phyloP scores from a whole-genome alignment of 2,888 invertebrate genomes.

The Spodoptera exigua region DNA sequence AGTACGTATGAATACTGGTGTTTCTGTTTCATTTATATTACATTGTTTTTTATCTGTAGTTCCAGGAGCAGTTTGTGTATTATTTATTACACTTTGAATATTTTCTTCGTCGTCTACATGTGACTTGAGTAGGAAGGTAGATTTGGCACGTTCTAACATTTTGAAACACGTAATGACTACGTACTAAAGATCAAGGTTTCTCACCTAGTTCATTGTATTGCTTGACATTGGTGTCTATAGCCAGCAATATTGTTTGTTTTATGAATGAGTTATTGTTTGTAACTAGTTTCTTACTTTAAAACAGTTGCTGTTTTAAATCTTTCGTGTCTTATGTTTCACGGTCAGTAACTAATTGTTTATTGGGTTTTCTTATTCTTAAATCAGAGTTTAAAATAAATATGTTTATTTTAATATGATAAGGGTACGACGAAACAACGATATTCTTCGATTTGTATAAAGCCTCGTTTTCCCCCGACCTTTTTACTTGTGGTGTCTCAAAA shows the following conservation, averaged over 20 bases:
- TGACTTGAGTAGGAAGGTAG: constrained; percentile 41
- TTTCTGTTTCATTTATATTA: constrained; percentile 2
- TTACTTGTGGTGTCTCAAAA: too few species aligned
- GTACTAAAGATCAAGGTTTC: constrained; percentile 62
- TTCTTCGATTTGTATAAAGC: too few species aligned
- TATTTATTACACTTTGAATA: constrained; percentile 14
- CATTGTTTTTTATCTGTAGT: constrained; percentile 30
- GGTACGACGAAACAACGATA: too few species aligned
- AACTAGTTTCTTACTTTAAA: too few species aligned
- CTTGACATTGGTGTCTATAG: constrained; percentile 26
- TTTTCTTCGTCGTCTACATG: constrained; percentile 17
- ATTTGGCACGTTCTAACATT: constrained; percentile 62
- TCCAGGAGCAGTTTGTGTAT: constrained; percentile 24
- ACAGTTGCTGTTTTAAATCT: too few species aligned
- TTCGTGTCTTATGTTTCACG: too few species aligned
- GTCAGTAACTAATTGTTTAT: too few species aligned
- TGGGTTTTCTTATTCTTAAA: too few species aligned
- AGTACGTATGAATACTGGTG: neutral
- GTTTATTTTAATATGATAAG: too few species aligned
- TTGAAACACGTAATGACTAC: constrained; percentile 46
- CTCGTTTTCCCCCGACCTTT: too few species aligned
- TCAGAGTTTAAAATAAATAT: too few species aligned
- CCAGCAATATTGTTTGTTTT: constrained; percentile 11
- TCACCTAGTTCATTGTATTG: constrained; percentile 41
- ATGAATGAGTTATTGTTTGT: constrained; percentile 8